A percentile compares a stretch with the other conserved stretches of the same genome.
Evolutionary conservation across 2,888 invertebrate species (phyloP).

Genomic region (Plusia festucae): DNA sequence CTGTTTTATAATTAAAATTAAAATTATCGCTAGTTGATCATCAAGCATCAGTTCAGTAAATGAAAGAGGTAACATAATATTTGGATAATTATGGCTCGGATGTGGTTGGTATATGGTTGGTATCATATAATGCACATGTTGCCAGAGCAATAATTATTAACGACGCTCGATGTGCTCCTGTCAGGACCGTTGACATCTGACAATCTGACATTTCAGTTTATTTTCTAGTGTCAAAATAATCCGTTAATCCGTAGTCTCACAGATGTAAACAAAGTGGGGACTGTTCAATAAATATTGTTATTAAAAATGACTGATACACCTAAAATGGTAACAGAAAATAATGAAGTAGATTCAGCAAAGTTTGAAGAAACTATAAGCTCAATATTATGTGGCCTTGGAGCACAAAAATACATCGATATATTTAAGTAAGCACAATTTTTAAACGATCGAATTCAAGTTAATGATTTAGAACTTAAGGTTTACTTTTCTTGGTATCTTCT

Average conservation of each 20-base stretch:
- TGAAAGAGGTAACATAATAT: too few species aligned
- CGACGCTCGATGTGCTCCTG: too few species aligned
- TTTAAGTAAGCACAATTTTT: constrained; percentile 73
- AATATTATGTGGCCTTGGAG: constrained; percentile 77
- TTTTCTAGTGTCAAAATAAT: background rate
- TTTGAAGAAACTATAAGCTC: constrained; percentile 82
- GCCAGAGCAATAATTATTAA: too few species aligned
- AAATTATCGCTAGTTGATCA: too few species aligned
- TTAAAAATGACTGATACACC: constrained; percentile 33
- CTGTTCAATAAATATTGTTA: constrained; percentile 1
- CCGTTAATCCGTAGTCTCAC: too few species aligned
- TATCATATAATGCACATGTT: too few species aligned
- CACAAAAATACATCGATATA: constrained; percentile 81
- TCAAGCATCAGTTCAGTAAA: too few species aligned
- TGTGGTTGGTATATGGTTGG: too few species aligned
- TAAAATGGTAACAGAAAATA: constrained; percentile 40
- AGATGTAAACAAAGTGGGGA: constrained; percentile 34
- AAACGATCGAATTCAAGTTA: background rate
- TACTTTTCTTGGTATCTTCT: constrained; percentile 15
- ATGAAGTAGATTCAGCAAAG: constrained; percentile 76
- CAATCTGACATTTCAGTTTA: background rate
- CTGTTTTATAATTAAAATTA: too few species aligned
- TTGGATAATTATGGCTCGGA: too few species aligned
- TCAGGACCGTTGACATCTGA: constrained; percentile 1
- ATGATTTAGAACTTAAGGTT: background rate